These are phyloP conservation scores for Notechis scutatus DNA, from an alignment of 2,113 vertebrate species.

Conservation along the genomic window DNA sequence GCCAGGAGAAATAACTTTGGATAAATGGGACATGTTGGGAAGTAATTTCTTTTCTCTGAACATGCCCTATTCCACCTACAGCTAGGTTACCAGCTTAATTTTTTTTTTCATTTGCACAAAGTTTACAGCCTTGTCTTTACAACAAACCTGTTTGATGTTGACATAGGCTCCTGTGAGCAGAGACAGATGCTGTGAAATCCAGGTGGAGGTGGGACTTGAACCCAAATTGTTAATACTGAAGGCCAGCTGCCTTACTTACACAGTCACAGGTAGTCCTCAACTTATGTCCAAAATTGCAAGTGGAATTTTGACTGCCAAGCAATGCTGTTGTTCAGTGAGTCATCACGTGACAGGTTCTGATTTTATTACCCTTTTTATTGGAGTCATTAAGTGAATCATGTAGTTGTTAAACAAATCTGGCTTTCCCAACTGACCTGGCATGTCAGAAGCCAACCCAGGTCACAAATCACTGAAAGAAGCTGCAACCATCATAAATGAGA, in stretches of 20 bases:
- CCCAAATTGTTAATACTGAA: not conserved
- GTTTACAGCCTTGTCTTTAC: not conserved
- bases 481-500: not conserved
- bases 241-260: not conserved
- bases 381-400: no score
- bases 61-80: not conserved
- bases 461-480: not conserved
- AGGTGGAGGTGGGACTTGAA: not conserved
- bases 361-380: not conserved
- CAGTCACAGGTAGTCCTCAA: not conserved
- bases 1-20: slow-evolving; percentile 46
- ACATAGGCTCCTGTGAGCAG: not conserved
- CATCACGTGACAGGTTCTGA: not conserved
- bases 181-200: not conserved
- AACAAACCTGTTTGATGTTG: not conserved
- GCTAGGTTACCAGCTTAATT: not conserved
- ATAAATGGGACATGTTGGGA: slow-evolving; percentile 39
- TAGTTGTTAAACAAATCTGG: not conserved
- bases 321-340: not conserved
- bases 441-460: not conserved
- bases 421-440: not conserved
- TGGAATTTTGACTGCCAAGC: not conserved
- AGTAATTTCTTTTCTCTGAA: not conserved
- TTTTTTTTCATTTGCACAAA: not conserved
- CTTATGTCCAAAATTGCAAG: not conserved